Conservation (phyloP, 2,888 invertebrate species). For the Plutella xylostella region DNA sequence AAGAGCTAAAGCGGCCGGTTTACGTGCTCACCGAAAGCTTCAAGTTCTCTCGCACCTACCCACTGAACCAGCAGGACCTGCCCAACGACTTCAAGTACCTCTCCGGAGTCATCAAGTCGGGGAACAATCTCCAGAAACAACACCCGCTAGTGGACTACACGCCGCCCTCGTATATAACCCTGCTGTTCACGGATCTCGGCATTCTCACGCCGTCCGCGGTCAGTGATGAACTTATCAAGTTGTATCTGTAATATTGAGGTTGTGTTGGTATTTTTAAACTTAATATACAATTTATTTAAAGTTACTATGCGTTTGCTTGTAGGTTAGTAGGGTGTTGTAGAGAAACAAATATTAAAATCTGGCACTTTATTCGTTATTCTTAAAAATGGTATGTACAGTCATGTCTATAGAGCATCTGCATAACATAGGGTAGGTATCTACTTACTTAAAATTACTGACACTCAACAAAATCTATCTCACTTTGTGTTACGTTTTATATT, state of each 20-base stretch:
- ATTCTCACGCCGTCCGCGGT: conserved; percentile 97
- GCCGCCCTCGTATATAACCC: conserved; percentile 91
- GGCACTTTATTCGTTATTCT: conserved; percentile 46
- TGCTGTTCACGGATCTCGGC: conserved; percentile 96
- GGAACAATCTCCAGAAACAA: conserved; percentile 63
- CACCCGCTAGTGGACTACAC: conserved; percentile 98
- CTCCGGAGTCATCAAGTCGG: conserved; percentile 59
- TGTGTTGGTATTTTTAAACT: too few species aligned
- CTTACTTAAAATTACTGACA: conserved; percentile 22
- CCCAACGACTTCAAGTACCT: conserved; percentile 86
- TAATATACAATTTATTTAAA: too few species aligned
- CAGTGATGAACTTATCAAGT: conserved; percentile 95
- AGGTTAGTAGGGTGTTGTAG: not conserved
- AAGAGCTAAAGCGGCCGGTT: conserved; percentile 93
- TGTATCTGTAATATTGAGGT: conserved; percentile 85
- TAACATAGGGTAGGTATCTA: too few species aligned
- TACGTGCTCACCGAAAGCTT: conserved; percentile 98
- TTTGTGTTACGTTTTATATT: conserved; percentile 24
- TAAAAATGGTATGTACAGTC: conserved; percentile 38
- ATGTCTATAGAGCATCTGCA: too few species aligned
- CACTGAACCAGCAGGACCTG: conserved; percentile 91
- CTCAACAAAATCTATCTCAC: conserved; percentile 34
- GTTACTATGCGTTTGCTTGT: not conserved
- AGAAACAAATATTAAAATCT: conserved; percentile 23
- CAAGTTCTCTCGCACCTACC: conserved; percentile 95